phyloP scores from a whole-genome alignment of 2,888 invertebrate species.

The Subacronicta megacephala region DNA sequence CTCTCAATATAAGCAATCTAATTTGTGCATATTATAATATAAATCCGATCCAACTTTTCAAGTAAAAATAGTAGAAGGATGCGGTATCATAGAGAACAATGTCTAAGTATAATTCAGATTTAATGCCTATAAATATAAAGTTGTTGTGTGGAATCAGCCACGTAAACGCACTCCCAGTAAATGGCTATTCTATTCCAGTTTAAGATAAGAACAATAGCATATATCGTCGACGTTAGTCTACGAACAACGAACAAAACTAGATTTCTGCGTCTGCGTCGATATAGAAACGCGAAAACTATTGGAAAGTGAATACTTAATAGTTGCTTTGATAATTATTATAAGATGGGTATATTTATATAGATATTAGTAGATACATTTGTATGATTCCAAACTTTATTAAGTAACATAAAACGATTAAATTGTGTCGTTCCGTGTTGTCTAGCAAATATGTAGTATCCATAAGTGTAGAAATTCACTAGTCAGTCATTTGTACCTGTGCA shows the following conservation, averaged over 20 bases:
- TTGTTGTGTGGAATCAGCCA: constrained; percentile 2
- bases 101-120: background rate
- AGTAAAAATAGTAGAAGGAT: no score
- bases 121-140: background rate
- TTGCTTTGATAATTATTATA: constrained; percentile 46
- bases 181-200: constrained; percentile 11
- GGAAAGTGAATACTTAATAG: constrained; percentile 53
- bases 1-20: no score
- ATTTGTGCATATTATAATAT: no score
- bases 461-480: constrained; percentile 36
- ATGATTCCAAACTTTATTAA: constrained; percentile 35
- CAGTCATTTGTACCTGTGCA: constrained; percentile 26
- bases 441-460: constrained; percentile 26
- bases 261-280: constrained; percentile 27
- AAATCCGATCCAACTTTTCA: no score
- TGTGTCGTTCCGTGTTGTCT: constrained; percentile 14
- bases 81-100: no score
- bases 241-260: constrained; percentile 24
- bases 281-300: constrained; percentile 46
- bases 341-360: constrained; percentile 32
- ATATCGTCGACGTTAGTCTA: constrained; percentile 22
- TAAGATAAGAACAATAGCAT: constrained; percentile 49
- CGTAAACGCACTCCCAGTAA: constrained; percentile 27
- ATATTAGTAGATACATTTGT: constrained; percentile 29
- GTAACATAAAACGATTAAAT: constrained; percentile 41